Base-by-base conservation (phyloP, 2,113 vertebrate species). In the Scomber japonicus region DNA sequence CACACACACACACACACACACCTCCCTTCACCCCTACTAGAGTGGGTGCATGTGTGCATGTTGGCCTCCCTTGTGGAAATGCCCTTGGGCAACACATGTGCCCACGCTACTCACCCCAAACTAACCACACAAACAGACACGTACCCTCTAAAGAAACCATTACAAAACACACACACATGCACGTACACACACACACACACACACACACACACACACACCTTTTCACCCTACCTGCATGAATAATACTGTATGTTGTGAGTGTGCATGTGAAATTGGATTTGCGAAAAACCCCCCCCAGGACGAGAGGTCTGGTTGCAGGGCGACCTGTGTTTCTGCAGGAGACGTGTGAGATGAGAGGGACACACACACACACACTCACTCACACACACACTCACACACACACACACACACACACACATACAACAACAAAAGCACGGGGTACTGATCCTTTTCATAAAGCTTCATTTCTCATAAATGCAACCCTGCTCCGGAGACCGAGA, bases 181-280 rank as follows among this genome's bases (percentile, higher is more conserved):
- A 21, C 21, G 21, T 21, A 27, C 24, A 3, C 10, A 81, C n/a
- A 78, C 64, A 70, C 64, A 74, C 27, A 63, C 62, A 77, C 72
- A 48, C 72, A 65, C 51, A 71, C 27, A 48, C 45, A 59, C 45
- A 79, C 55, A 62, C 50, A 68, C 55, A 71, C 79, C 69, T 67
- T 14, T 57, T n/a, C 54, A 56, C n/a, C 77, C 51, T 35, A 70
- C 78, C 72, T 71, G 69, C 56, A 74, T 85, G 72, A 87, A 76
- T 85, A 86, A 88, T 40, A 40, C 35, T 40, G 35, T 86, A 74
- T 75, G 57, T 19, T 75, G 74, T 69, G 69, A 77, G 59, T 87
- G 89, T 68, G 64, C 57, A 85, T 75, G 83, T 71, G 78, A 84
- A 80, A 91, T 90, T 79, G 76, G 76, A 89, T 87, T 88, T 84